Conservation (phyloP, 2,797 vertebrate genomes). For the Sebastes reedi region DNA sequence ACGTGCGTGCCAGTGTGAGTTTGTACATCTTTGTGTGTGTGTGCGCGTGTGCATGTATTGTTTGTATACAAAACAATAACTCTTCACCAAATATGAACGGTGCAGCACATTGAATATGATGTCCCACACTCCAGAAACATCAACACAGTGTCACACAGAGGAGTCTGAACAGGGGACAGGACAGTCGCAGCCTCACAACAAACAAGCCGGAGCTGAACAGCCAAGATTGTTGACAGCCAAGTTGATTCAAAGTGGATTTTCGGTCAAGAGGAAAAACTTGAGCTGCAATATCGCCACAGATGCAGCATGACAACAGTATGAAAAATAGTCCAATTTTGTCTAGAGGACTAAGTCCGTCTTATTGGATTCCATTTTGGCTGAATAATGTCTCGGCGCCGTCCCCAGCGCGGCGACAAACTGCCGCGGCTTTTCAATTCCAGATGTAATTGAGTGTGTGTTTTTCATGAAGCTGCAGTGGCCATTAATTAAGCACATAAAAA, state of each 20-base stretch:
- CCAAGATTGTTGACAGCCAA: conserved; percentile 34
- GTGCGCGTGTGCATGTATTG: neutral
- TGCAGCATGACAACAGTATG: conserved; percentile 50
- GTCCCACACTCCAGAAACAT: conserved; percentile 29
- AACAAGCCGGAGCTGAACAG: conserved; percentile 24
- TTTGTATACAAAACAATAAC: conserved; percentile 52
- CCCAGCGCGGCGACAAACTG: conserved; percentile 15
- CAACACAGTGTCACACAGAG: conserved; percentile 28
- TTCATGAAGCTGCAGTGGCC: conserved; percentile 57
- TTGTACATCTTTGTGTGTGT: conserved; percentile 18
- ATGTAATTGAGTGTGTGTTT: conserved; percentile 75
- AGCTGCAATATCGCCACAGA: conserved; percentile 25
- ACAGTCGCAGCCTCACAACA: neutral
- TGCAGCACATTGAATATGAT: conserved; percentile 40
- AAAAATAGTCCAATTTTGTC: conserved; percentile 59
- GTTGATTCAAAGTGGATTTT: conserved; percentile 53
- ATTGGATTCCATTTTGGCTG: conserved; percentile 58
- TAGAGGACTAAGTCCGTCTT: conserved; percentile 48
- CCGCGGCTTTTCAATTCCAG: conserved; percentile 51
- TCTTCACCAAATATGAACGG: conserved; percentile 36
- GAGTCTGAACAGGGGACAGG: conserved; percentile 7
- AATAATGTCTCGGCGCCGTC: conserved; percentile 57
- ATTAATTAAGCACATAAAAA: conserved; percentile 80
- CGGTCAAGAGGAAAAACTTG: conserved; percentile 51
- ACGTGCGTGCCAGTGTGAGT: conserved; percentile 25